A percentile compares a stretch with the other conserved stretches of the same genome.
Conservation (phyloP, 2,797 vertebrate genomes). For the Perodicticus potto region DNA sequence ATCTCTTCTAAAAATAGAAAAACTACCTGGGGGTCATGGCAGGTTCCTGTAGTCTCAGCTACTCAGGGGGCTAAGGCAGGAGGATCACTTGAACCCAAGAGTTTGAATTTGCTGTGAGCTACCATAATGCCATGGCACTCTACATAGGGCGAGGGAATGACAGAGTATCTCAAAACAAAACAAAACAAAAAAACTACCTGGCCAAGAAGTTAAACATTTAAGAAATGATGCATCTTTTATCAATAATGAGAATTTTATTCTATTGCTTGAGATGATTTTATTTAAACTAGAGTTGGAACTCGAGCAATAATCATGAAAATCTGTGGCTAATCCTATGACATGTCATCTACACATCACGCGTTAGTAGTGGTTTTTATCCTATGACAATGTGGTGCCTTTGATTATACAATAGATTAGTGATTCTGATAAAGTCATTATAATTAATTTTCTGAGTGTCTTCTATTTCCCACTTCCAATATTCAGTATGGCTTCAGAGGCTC, state of each 20-base stretch:
- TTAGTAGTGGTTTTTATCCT: background rate
- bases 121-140: too few species aligned
- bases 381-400: background rate
- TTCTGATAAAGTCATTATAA: background rate
- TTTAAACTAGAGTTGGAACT: background rate
- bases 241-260: slow-evolving; percentile 21
- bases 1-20: too few species aligned
- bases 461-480: background rate
- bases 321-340: background rate
- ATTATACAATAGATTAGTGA: background rate
- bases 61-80: too few species aligned
- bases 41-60: too few species aligned
- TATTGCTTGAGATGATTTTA: background rate
- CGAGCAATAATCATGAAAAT: background rate
- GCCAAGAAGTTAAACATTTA: slow-evolving; percentile 6
- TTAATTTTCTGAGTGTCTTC: background rate
- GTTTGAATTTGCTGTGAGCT: too few species aligned
- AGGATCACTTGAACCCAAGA: too few species aligned
- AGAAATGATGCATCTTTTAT: background rate
- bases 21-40: too few species aligned
- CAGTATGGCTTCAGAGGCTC: background rate
- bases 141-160: too few species aligned
- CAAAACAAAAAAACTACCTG: too few species aligned
- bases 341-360: background rate
- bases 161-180: too few species aligned